A percentile compares a stretch with the other conserved stretches of the same genome.
phyloP scores from a whole-genome alignment of 2,113 vertebrate genomes.

The Gambusia holbrooki region DNA sequence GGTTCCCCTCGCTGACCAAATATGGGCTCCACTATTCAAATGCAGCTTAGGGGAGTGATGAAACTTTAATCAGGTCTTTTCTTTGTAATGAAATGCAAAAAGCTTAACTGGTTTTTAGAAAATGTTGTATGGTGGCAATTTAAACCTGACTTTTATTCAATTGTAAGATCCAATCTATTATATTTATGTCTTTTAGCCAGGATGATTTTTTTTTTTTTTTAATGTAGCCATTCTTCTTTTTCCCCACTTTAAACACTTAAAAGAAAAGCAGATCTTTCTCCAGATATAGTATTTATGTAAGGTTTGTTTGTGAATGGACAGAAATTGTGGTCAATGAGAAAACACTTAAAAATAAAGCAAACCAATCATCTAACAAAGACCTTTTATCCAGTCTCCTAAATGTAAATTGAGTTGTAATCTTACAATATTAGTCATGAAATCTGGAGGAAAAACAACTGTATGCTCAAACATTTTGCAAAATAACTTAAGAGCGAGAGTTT shows the following conservation, averaged over 20 bases:
- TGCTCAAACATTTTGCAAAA: no score
- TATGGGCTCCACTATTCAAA: constrained; percentile 38
- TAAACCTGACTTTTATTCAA: not conserved
- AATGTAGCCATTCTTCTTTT: not conserved
- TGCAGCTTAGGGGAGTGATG: constrained; percentile 26
- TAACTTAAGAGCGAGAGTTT: not conserved
- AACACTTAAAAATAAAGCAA: not conserved
- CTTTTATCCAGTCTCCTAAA: not conserved
- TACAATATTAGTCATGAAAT: no score
- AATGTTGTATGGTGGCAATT: not conserved
- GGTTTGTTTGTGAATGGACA: not conserved
- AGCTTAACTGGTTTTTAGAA: not conserved
- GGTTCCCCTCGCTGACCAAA: constrained; percentile 52
- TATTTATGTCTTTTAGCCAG: not conserved
- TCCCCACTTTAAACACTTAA: not conserved
- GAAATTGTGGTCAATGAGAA: not conserved
- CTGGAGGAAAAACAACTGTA: no score
- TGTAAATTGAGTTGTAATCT: no score
- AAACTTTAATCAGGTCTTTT: not conserved
- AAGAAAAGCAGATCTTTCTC: not conserved
- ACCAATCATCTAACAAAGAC: not conserved
- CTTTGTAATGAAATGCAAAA: constrained; percentile 13
- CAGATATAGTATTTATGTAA: no score
- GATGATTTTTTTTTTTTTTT: not conserved
- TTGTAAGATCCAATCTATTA: not conserved